Percentiles rank a stretch among this genome's conserved stretches.
Conservation (phyloP, 1,140 invertebrate genomes). For the Magallana gigas region DNA sequence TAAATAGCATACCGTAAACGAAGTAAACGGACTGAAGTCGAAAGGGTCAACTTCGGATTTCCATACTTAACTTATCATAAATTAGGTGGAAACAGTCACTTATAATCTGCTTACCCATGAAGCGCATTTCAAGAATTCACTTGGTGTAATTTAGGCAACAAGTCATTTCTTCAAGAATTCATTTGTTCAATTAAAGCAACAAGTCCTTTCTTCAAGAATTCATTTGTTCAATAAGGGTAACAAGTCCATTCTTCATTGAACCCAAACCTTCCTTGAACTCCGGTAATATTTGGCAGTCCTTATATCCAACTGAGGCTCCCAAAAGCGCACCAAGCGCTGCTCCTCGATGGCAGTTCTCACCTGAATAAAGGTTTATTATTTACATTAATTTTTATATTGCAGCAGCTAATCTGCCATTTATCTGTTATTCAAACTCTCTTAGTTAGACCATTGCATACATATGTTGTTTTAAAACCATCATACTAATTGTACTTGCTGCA, state of each 20-base stretch:
- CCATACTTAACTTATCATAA: too few species aligned
- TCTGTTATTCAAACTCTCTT: too few species aligned
- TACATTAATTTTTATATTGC: too few species aligned
- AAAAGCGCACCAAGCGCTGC: slow-evolving; percentile 73
- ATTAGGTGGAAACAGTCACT: neutral
- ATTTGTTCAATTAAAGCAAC: too few species aligned
- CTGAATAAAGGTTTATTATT: slow-evolving; percentile 50
- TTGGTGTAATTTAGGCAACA: neutral
- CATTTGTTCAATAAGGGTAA: slow-evolving; percentile 27
- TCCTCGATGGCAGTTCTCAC: slow-evolving; percentile 75
- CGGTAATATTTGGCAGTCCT: slow-evolving; percentile 46
- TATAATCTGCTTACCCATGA: neutral
- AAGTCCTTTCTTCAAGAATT: neutral
- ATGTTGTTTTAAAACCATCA: too few species aligned
- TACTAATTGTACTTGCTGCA: too few species aligned
- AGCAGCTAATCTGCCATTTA: too few species aligned
- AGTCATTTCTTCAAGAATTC: neutral
- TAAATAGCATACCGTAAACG: neutral
- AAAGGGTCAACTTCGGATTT: neutral
- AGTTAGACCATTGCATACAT: too few species aligned
- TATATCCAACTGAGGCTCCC: slow-evolving; percentile 61
- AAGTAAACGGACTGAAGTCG: neutral
- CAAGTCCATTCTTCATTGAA: slow-evolving; percentile 40
- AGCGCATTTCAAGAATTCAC: neutral
- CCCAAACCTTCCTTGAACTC: slow-evolving; percentile 55